These are phyloP conservation scores for Drosophila diplacantha DNA, from an alignment of 2,888 invertebrate genomes.

Conservation along the genomic window DNA sequence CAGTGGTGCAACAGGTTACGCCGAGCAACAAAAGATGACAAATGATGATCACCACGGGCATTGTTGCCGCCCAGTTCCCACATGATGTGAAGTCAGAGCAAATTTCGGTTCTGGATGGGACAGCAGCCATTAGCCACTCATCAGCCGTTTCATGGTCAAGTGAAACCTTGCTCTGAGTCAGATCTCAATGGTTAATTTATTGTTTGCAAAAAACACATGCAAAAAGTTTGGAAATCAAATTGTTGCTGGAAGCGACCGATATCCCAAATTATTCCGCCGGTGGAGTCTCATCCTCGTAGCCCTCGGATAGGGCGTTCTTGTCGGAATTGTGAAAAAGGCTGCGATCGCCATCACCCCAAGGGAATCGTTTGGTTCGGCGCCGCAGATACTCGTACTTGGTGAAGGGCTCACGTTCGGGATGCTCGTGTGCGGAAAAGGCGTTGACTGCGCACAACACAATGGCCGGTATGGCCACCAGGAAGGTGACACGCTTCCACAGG, in stretches of 20 bases:
- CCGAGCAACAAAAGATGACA: constrained; percentile 38
- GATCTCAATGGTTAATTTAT: constrained; percentile 30
- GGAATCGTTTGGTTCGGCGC: constrained; percentile 89
- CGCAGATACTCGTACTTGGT: constrained; percentile 87
- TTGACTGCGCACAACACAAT: constrained; percentile 85
- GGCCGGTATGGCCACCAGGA: constrained; percentile 87
- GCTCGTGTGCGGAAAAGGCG: constrained; percentile 79
- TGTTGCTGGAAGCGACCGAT: not conserved
- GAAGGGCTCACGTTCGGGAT: constrained; percentile 82
- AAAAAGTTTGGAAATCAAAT: not conserved
- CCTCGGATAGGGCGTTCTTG: constrained; percentile 85
- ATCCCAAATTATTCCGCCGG: not conserved
- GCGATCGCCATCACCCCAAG: constrained; percentile 94
- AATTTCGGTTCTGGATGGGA: constrained; percentile 21
- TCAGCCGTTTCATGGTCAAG: constrained; percentile 13
- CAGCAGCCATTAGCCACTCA: constrained; percentile 19
- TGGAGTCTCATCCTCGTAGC: constrained; percentile 81
- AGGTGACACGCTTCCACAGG: constrained; percentile 85
- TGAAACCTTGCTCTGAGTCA: constrained; percentile 12
- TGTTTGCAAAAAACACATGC: constrained; percentile 5
- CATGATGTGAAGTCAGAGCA: constrained; percentile 9
- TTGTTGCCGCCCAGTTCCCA: constrained; percentile 33
- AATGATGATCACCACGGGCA: constrained; percentile 37
- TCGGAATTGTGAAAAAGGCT: constrained; percentile 91
- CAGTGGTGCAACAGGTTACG: constrained; percentile 41